Base-by-base conservation (phyloP, 2,797 vertebrate species). In the Enteromius trimaculatus region DNA sequence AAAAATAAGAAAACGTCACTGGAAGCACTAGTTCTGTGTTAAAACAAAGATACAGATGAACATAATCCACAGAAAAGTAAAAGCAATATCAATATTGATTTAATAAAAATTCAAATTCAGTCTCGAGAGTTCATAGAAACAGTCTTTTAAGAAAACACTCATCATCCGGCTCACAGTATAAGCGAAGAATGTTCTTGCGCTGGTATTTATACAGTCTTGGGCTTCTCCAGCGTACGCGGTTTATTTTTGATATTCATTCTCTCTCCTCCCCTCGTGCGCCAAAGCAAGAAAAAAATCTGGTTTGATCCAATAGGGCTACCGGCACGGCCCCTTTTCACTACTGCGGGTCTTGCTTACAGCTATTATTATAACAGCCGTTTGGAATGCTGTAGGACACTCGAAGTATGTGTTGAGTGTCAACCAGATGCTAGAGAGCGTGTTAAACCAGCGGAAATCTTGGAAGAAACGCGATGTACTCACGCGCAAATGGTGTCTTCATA, bases 141-240 rank as follows among this genome's bases (percentile, higher is more conserved):
- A 37, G 51, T 77, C 72, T 47, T 47, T 14, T 29, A 58, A 83
- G 70, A 53, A 64, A 82, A 70, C 34, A 58, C 80, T 84, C 71
- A 64, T 64, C 77, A 84, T 83, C 70, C 76, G 79, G 77, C 84
- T 84, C 80, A 71, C 85, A 79, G 86, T 84, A 88, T 84, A 87
- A 87, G 86, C 86, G 92, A 89, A 89, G 92, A 91, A 92, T 91
- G 94, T 91, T 89, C 51, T 34, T 34, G 89, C 88, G 88, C 92
- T 91, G 89, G 93, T 97, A 97, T 98, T 97, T 99, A 98, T 98
- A 98, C 95, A 88, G 92, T 93, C 92, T 92, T 92, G 93, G 94
- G 93, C 93, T 93, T 95, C 93, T 94, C 94, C 94, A 96, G 96
- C 96, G 94, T 90, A 94, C 95, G 96, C 95, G 94, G 95, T 94